phyloP scores from a whole-genome alignment of 2,888 invertebrate genomes.

The Platypus cylindrus region DNA sequence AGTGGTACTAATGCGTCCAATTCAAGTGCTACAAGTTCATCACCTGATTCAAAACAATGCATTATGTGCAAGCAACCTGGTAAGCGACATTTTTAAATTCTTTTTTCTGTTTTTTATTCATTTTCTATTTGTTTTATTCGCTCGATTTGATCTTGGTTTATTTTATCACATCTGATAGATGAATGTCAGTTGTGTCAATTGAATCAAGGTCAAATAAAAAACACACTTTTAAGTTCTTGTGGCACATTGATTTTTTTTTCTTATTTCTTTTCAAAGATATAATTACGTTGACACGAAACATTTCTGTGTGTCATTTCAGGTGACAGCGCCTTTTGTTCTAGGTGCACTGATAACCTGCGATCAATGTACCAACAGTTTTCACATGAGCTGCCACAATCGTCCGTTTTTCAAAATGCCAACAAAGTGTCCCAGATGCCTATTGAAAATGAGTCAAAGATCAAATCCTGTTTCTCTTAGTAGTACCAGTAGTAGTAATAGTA shows the following conservation, averaged over 20 bases:
- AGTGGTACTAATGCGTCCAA: too few species aligned
- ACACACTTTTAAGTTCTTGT: too few species aligned
- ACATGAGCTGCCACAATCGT: constrained; percentile 40
- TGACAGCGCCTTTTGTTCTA: constrained; percentile 21
- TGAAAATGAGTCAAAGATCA: constrained; percentile 25
- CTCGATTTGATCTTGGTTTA: too few species aligned
- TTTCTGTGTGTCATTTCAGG: constrained; percentile 13
- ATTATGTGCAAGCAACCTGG: constrained; percentile 39
- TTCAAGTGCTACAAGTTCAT: constrained; percentile 31
- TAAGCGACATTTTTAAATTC: constrained; percentile 17
- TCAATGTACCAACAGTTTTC: constrained; percentile 38
- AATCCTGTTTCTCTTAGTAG: too few species aligned
- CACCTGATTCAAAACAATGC: constrained; percentile 33
- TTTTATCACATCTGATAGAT: too few species aligned
- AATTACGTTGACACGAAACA: constrained; percentile 3
- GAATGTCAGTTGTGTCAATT: too few species aligned
- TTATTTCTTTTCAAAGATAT: neutral
- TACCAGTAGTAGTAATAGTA: too few species aligned
- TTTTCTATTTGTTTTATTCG: too few species aligned
- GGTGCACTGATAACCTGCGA: constrained; percentile 39
- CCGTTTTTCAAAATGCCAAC: constrained; percentile 35
- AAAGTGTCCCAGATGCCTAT: constrained; percentile 39
- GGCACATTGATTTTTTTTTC: too few species aligned
- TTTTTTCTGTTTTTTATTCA: too few species aligned
- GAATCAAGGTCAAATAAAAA: too few species aligned